phyloP scores from a whole-genome alignment of 2,888 invertebrate species.

The Coecobrya sp. region DNA sequence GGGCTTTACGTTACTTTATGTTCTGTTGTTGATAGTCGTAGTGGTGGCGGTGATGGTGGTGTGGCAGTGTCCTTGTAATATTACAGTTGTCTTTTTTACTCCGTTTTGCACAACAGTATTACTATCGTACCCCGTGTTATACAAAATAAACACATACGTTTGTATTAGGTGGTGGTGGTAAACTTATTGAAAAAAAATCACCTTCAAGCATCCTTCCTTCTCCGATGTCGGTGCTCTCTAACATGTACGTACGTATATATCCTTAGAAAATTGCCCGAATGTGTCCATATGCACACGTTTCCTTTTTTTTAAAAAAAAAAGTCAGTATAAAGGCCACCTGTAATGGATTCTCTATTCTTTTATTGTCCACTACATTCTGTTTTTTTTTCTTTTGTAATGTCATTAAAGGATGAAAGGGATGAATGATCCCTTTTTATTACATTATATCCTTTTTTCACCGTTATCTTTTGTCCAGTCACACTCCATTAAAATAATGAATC shows the following conservation, averaged over 20 bases:
- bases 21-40: not conserved
- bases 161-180: not conserved
- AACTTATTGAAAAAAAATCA: constrained; percentile 48
- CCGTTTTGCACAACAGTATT: constrained; percentile 11
- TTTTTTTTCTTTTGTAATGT: constrained; percentile 37
- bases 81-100: constrained; percentile 52
- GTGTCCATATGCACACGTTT: not conserved
- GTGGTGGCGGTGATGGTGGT: constrained; percentile 2
- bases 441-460: constrained; percentile 40
- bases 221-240: not conserved
- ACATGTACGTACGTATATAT: not conserved
- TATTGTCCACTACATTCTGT: not conserved
- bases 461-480: constrained; percentile 44
- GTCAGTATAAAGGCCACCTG: constrained; percentile 48
- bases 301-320: constrained; percentile 14
- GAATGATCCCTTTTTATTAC: constrained; percentile 46
- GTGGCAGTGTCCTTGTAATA: constrained; percentile 52
- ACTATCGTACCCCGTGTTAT: not conserved
- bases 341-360: constrained; percentile 11
- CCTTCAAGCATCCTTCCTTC: constrained; percentile 59
- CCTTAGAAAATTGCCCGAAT: constrained; percentile 2
- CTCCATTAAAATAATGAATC: constrained; percentile 51
- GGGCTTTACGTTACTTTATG: not conserved
- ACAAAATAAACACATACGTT: not conserved
- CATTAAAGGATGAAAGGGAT: constrained; percentile 61